Conservation (phyloP, 1,140 invertebrate species). For the Maconellicoccus hirsutus region DNA sequence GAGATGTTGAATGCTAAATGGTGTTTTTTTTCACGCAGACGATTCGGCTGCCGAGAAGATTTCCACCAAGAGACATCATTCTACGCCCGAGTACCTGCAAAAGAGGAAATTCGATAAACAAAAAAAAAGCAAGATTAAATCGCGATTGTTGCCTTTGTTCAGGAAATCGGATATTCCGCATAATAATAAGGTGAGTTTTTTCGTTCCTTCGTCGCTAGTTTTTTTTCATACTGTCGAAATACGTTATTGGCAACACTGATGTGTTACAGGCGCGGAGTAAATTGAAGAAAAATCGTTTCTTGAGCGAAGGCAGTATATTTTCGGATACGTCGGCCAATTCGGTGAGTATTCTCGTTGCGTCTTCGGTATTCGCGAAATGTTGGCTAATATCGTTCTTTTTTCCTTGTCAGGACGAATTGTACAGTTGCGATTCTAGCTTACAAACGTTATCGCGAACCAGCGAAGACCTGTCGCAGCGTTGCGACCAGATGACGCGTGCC, state of each 20-base stretch:
- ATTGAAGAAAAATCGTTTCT: slow-evolving; percentile 14
- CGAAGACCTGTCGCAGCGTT: background rate
- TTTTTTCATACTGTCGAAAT: no score
- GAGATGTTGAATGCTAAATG: no score
- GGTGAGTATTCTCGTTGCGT: background rate
- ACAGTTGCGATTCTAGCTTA: background rate
- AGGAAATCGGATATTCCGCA: slow-evolving; percentile 5
- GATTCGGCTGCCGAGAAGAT: slow-evolving; percentile 37
- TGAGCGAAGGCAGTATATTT: slow-evolving; percentile 15
- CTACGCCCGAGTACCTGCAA: slow-evolving; percentile 83
- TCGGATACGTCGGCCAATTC: slow-evolving; percentile 9
- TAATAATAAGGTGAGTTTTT: slow-evolving; percentile 4
- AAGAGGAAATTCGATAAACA: slow-evolving; percentile 58
- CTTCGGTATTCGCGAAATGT: no score
- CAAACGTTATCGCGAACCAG: background rate
- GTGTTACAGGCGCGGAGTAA: slow-evolving; percentile 1
- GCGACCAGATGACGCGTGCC: background rate
- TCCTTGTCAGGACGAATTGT: background rate
- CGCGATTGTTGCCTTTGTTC: slow-evolving; percentile 4
- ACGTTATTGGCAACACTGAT: no score
- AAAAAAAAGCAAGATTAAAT: slow-evolving; percentile 35
- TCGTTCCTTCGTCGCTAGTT: no score
- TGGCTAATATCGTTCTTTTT: no score
- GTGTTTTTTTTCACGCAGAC: slow-evolving; percentile 31
- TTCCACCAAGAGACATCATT: slow-evolving; percentile 57